Base-by-base conservation (phyloP, 2,113 vertebrate genomes). In the Tetrax tetrax region DNA sequence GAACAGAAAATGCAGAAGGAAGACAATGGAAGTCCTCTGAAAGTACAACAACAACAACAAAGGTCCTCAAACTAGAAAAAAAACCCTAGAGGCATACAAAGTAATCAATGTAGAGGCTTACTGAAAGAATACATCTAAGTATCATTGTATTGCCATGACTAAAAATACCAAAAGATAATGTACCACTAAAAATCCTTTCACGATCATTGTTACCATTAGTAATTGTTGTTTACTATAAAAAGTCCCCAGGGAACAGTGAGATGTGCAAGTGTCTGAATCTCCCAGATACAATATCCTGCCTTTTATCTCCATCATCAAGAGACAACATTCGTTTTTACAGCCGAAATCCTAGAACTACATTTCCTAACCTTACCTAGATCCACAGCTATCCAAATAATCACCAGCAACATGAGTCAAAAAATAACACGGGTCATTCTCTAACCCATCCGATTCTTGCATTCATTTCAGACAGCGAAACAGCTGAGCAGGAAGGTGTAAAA, bases 221-320 rank as follows among this genome's bases (percentile, higher is more conserved):
- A 96, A 97, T 95, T 91, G 83, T 43, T 90, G 89, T 96, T 92
- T 83, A 45, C 45, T 83, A 12, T 64, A 74, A 96, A 25, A 12
- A 68, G 61, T 66, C 86, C 80, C 69, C 80, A 54, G 57, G 87
- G 94, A 60, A 64, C 35, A 24, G 28, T 4, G 61, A 75, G 85
- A 94, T 14, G 51, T 25, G 41, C 24, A 37, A 60, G 28, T 37
- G 27, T 21, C 57, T 50, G 29, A 31, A 5, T 47, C 60, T 68
- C 82, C 79, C 92, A 81, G 20, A 65, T 45, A 33, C 20, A 84
- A 75, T 11, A 87, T 43, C 60, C 85, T 80, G 48, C 84, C 69
- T 89, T 85, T 65, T 28, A 66, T 12, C 82, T 88, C 43, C 25
- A 51, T 5, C 68, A 20, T 28, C n/a, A 20, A 47, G 43, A 87